These are phyloP conservation scores for Napeogenes sylphis DNA, from an alignment of 2,888 invertebrate genomes.

Conservation along the genomic window DNA sequence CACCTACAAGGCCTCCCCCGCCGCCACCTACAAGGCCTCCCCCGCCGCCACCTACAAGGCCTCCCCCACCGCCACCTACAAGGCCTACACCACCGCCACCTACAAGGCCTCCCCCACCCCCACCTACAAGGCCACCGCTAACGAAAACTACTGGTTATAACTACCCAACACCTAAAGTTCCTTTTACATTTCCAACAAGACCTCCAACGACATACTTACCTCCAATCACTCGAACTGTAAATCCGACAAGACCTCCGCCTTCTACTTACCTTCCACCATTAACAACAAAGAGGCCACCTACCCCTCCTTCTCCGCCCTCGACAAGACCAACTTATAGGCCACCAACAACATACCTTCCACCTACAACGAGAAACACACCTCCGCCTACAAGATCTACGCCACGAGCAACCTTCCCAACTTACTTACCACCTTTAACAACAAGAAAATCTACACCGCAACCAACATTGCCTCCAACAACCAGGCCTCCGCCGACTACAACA, in stretches of 20 bases:
- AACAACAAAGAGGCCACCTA: constrained; percentile 1
- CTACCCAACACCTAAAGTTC: constrained; percentile 33
- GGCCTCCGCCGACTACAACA: background rate
- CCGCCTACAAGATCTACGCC: background rate
- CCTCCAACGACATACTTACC: constrained; percentile 18
- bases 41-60: constrained; percentile 9
- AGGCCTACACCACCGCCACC: constrained; percentile 8
- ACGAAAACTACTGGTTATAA: constrained; percentile 34
- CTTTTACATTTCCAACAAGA: constrained; percentile 30
- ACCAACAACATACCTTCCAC: background rate
- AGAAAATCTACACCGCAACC: background rate
- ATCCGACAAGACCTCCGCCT: constrained; percentile 20
- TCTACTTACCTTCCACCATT: constrained; percentile 1
- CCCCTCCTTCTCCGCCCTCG: background rate
- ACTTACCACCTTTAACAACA: background rate
- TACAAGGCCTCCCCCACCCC: constrained; percentile 13
- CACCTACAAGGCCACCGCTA: constrained; percentile 19
- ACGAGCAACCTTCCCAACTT: constrained; percentile 8
- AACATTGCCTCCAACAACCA: background rate
- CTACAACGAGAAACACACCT: background rate
- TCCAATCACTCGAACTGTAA: constrained; percentile 6
- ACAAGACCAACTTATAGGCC: background rate
- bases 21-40: constrained; percentile 23
- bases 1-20: constrained; percentile 18
- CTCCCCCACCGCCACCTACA: constrained; percentile 28